Evolutionary conservation across 2,113 vertebrate species (phyloP).

Genomic region (Podarcis muralis): DNA sequence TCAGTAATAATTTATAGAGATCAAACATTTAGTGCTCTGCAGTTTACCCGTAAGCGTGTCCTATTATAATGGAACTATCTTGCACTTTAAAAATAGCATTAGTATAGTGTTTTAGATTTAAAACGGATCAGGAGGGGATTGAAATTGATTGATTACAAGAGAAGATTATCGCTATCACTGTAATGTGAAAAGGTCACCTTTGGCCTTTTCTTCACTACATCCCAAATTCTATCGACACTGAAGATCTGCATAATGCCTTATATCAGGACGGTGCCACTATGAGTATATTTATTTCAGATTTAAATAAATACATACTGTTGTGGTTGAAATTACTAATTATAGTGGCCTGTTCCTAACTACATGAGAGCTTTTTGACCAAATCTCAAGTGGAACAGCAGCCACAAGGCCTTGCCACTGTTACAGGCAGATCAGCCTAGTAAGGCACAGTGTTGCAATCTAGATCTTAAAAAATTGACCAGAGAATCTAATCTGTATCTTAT

Average conservation of each 20-base stretch:
- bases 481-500: background rate
- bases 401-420: background rate
- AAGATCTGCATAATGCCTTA: background rate
- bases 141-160: constrained; percentile 10
- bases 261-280: background rate
- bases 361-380: background rate
- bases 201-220: background rate
- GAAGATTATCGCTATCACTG: background rate
- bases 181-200: constrained; percentile 19
- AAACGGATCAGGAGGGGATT: background rate
- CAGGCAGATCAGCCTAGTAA: background rate
- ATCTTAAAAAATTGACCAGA: background rate
- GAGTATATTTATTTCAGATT: background rate
- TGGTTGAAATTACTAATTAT: background rate
- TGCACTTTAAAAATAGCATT: constrained; percentile 17
- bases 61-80: background rate
- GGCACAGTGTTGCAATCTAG: background rate
- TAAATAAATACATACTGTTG: background rate
- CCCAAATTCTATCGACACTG: constrained; percentile 17
- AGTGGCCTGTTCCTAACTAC: background rate
- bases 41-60: constrained; percentile 1
- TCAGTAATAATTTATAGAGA: constrained; percentile 29
- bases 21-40: constrained; percentile 26
- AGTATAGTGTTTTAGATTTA: constrained; percentile 15
- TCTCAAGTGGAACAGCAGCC: rapidly evolving